Evolutionary conservation across 1,140 invertebrate genomes (phyloP), one percentile per base, ranked within the genome.

Genomic region (Cydia fagiglandana): DNA sequence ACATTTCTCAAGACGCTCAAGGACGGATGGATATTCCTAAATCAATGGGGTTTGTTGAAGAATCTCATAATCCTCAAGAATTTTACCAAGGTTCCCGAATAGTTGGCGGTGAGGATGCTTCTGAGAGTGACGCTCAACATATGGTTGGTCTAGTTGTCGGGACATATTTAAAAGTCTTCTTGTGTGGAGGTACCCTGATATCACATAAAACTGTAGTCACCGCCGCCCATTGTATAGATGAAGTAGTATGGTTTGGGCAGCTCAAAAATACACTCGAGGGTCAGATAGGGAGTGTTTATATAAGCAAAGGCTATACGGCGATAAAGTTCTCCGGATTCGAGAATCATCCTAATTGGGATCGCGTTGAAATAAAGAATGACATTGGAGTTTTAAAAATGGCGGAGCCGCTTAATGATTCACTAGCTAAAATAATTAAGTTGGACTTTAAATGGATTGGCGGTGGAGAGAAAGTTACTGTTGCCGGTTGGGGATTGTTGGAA

Each of bases 341-440:
- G 64, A 68, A 34, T 6, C 64, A 68, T n/a, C 64, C 64, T n/a
- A 15, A 68, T 28, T 68, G 30, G 28, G 64, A 68, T n/a, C 12
- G 4, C 9, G 15, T 12, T 12, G 15, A 1, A 15, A 68, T 68
- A 12, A 68, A 68, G 64, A 68, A 68, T 34, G 64, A 68, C 30
- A 68, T 68, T 34, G 64, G 64, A 2, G 15, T 68, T 13, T 10
- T 68, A 9, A 34, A 6, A 12, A 30, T 34, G 12, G 30, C 30
- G 4, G 30, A 68, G 24, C 6, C 28, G 7, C 12, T 68, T 2
- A n/a, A 34, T 13, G 64, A 68, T 68, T 9, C 28, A 4, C 28
- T 30, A 3, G 30, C n/a, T 2, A 68, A 13, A 0, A 12, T 38
- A 9, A 68, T 68, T 7, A 34, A 28, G 6, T 34, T 68, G 15